phyloP scores from a whole-genome alignment of 2,888 invertebrate genomes.

The Nomada flava region DNA sequence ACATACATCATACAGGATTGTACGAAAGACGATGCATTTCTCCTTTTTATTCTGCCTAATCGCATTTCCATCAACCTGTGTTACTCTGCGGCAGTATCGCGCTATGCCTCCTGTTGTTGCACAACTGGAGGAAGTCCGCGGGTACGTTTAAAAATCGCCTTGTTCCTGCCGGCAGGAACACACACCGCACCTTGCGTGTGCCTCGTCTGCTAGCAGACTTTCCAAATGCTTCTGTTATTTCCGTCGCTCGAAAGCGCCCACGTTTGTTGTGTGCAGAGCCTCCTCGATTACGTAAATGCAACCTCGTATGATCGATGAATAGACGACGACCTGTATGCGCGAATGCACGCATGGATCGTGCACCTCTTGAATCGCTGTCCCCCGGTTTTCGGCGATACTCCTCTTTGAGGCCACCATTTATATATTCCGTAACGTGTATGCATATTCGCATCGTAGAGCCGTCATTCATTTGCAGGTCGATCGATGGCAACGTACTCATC shows the following conservation, averaged over 20 bases:
- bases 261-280: neutral
- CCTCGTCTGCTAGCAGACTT: constrained; percentile 16
- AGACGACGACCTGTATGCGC: constrained; percentile 9
- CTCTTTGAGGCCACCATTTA: neutral
- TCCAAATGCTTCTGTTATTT: constrained; percentile 45
- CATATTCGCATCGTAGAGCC: constrained; percentile 18
- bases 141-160: too few relatives aligned
- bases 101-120: neutral
- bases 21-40: neutral
- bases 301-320: constrained; percentile 42
- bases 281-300: constrained; percentile 31
- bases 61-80: neutral
- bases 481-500: constrained; percentile 52
- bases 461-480: constrained; percentile 16
- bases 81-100: neutral
- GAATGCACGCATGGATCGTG: constrained; percentile 1
- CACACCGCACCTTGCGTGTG: neutral
- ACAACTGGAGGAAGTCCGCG: too few relatives aligned
- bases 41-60: neutral
- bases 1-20: neutral
- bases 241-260: constrained; percentile 36
- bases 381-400: neutral
- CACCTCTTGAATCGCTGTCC: neutral
- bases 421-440: neutral
- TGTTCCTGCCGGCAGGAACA: neutral